Conservation (phyloP, 2,888 invertebrate species). For the Eucera pruinosa region DNA sequence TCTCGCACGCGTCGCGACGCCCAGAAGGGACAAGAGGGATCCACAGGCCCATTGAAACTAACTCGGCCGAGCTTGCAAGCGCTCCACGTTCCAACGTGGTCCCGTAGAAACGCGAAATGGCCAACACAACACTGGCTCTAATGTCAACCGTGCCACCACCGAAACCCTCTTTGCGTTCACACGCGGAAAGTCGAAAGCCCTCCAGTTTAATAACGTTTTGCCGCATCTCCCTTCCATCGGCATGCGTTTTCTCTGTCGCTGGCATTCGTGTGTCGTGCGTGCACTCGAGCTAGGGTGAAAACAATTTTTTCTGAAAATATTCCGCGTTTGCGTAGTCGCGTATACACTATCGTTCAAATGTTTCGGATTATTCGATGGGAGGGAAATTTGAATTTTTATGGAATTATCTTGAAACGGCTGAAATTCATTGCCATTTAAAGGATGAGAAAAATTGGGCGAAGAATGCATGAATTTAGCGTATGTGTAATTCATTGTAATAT, state of each 20-base stretch:
- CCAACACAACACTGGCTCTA: constrained; percentile 26
- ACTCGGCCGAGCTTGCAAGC: constrained; percentile 1
- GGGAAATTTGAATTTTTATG: too few relatives aligned
- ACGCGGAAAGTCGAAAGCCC: constrained; percentile 77
- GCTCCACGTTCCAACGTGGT: constrained; percentile 11
- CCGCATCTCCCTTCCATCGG: constrained; percentile 4
- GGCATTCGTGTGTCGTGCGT: background rate
- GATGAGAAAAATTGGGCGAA: too few relatives aligned
- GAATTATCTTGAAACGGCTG: too few relatives aligned
- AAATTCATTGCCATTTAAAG: too few relatives aligned
- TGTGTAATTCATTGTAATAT: too few relatives aligned
- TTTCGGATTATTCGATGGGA: too few relatives aligned
- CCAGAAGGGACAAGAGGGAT: constrained; percentile 38
- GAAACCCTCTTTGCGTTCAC: constrained; percentile 67
- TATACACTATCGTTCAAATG: too few relatives aligned
- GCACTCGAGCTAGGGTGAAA: background rate
- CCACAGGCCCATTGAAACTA: constrained; percentile 44
- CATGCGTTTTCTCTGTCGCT: background rate
- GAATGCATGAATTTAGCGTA: too few relatives aligned
- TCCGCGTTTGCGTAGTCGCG: too few relatives aligned
- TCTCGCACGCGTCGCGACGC: constrained; percentile 34
- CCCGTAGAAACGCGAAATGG: constrained; percentile 58
- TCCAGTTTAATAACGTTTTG: constrained; percentile 78
- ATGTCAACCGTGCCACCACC: constrained; percentile 13
- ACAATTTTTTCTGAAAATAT: background rate